A percentile compares a stretch with the other conserved stretches of the same genome.
Conservation (phyloP, 2,113 vertebrate genomes). For the Poeciliopsis retropinna region DNA sequence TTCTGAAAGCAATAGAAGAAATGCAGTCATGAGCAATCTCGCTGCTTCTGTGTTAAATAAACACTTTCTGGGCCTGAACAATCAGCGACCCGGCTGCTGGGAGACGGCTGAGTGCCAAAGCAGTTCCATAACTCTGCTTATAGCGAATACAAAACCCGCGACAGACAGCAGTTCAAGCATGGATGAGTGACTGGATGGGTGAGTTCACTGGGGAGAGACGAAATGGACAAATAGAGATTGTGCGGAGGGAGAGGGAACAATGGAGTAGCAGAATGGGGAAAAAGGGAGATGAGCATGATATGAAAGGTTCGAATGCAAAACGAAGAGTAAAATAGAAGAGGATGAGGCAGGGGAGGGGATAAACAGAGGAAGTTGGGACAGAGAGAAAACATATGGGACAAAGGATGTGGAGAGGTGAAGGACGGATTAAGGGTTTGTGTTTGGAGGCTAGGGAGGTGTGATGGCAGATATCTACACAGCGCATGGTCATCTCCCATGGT, state of each 20-base stretch:
- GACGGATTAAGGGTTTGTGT: constrained; percentile 69
- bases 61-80: constrained; percentile 53
- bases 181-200: constrained; percentile 68
- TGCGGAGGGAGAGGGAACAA: constrained; percentile 15
- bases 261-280: constrained; percentile 23
- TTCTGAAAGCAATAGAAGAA: constrained; percentile 17
- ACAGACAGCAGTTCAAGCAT: constrained; percentile 60
- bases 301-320: constrained; percentile 11
- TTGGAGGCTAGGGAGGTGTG: constrained; percentile 70
- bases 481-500: constrained; percentile 83
- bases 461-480: constrained; percentile 84
- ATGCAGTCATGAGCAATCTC: constrained; percentile 21
- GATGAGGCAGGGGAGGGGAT: neutral
- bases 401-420: constrained; percentile 37
- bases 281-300: constrained; percentile 14
- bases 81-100: constrained; percentile 46
- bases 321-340: neutral
- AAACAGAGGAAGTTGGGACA: constrained; percentile 16
- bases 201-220: constrained; percentile 65
- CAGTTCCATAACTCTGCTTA: constrained; percentile 58
- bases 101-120: constrained; percentile 62
- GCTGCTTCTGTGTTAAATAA: constrained; percentile 50
- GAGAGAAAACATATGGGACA: constrained; percentile 43
- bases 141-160: constrained; percentile 63
- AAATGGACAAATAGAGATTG: constrained; percentile 58